Evolutionary conservation across 2,797 vertebrate species (phyloP), one percentile per base, ranked within the genome.

Genomic region (Lagodon rhomboides): DNA sequence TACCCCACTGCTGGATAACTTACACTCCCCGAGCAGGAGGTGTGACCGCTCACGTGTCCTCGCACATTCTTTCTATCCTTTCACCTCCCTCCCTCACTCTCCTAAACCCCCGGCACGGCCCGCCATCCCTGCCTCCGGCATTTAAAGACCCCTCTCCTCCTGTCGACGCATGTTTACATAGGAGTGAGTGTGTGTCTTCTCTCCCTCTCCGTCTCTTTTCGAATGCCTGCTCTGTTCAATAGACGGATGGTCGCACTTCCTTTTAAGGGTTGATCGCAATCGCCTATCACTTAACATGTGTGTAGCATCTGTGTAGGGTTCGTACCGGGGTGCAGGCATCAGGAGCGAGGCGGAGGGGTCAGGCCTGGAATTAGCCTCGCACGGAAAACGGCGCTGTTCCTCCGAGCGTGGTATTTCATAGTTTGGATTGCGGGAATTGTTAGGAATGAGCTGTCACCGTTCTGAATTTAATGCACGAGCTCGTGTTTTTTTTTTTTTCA

Each of bases 211-310:
- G 78, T 87, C 85, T 85, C 75, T 58, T 88, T 38, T 88, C 73
- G 80, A 91, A 91, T 86, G 90, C 79, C 88, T 86, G 87, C 89
- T 91, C 88, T 86, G 87, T 89, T 91, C 91, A 86, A 91, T 91
- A 87, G 89, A 89, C 91, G 78, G 90, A 90, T 89, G 85, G 90
- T 89, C 87, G 88, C 72, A 75, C 91, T 94, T 92, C 95, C 95
- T 95, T 95, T 95, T 96, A 96, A 92, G 95, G 95, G 79, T 89
- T 92, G 92, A 91, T 94, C 76, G 85, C 84, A 85, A 89, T 80
- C 84, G 84, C 62, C 85, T 91, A 90, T 92, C 78, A 82, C 82
- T 87, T 89, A 86, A 86, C 86, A 93, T 85, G 91, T 89, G 91
- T 88, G 82, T 89, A 91, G 88, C 84, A 89, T 91, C 86, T 92